Conservation (phyloP, 1,140 invertebrate genomes). For the Drosophila ficusphila region DNA sequence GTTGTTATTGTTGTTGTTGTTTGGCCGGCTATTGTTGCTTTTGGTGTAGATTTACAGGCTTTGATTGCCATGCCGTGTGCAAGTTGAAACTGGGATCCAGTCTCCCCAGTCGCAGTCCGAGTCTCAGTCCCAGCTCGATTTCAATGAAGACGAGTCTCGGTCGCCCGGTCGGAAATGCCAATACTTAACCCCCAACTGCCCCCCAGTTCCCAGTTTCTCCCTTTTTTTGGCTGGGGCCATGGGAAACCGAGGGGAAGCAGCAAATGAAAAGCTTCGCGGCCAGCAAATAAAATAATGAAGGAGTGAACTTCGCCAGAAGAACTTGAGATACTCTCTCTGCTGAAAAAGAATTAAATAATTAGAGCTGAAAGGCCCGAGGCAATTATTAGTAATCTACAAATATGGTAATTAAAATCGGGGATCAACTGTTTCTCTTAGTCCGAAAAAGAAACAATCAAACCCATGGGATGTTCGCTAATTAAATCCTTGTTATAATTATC, state of each 20-base stretch:
- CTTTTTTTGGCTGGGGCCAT: slow-evolving; percentile 25
- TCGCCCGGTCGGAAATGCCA: slow-evolving; percentile 70
- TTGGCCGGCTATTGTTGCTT: slow-evolving; percentile 44
- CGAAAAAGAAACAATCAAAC: too few species aligned
- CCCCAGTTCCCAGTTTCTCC: slow-evolving; percentile 23
- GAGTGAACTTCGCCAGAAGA: background rate
- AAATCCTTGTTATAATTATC: background rate
- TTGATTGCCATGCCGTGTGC: slow-evolving; percentile 71
- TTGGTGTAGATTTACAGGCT: slow-evolving; percentile 72
- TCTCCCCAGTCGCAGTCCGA: slow-evolving; percentile 8
- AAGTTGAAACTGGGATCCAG: slow-evolving; percentile 38
- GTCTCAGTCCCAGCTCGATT: slow-evolving; percentile 47
- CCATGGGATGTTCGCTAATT: background rate
- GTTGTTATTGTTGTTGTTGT: slow-evolving; percentile 47
- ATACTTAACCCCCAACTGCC: slow-evolving; percentile 51
- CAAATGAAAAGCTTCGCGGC: slow-evolving; percentile 55
- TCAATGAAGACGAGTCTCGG: slow-evolving; percentile 62
- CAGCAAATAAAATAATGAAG: slow-evolving; percentile 34
- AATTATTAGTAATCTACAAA: too few species aligned
- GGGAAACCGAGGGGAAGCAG: slow-evolving; percentile 48
- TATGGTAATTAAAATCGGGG: too few species aligned
- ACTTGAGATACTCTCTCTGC: slow-evolving; percentile 5
- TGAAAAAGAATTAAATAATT: too few species aligned
- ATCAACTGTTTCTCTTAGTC: too few species aligned
- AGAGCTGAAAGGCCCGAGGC: too few species aligned